Evolutionary conservation across 2,113 vertebrate species (phyloP), one percentile per base, ranked within the genome.

Genomic region (Perccottus glenii): DNA sequence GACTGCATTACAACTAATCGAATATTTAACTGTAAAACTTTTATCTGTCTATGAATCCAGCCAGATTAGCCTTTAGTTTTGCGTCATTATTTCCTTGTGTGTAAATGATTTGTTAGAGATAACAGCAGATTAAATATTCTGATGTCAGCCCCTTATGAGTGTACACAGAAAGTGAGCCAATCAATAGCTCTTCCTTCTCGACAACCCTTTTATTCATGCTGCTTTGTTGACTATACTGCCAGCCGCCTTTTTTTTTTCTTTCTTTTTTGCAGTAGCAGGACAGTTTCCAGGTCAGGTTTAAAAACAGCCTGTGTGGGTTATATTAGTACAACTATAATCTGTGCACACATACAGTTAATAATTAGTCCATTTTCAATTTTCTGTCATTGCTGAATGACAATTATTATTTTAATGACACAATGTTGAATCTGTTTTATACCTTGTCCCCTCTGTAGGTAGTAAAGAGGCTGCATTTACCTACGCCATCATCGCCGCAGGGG

Each of bases 381-480:
- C 49, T 44, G 6, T 52, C 56, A 44, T 46, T 50, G 2, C 51
- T 68, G 27, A 60, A 53, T 60, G 64, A 47, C 27, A n/a, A 66
- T 60, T 42, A 0, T 60, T 10, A 40, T 63, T 70, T 8, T 8
- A 8, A 43, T 43, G 2, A 43, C 6, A 43, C 38, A 27, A 27
- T 27, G 19, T 51, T 38, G 35, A 53, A 45, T 60, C 69, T 70
- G 75, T 70, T 78, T 27, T 82, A 57, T 46, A n/a, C 9, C 49
- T 42, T 67, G 0, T 27, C 40, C 3, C 38, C 11, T 9, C 66
- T 60, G 11, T 82, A 98, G 96, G 96, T 47, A 99, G 96, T 89
- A 95, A 96, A 83, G 98, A 98, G 85, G 96, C 96, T 0, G 98
- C 97, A 0, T 99, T 99, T 89, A 96, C 95, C 0, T 98, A 98